Base-by-base conservation (phyloP, 2,888 invertebrate species). In the Meganola albula region DNA sequence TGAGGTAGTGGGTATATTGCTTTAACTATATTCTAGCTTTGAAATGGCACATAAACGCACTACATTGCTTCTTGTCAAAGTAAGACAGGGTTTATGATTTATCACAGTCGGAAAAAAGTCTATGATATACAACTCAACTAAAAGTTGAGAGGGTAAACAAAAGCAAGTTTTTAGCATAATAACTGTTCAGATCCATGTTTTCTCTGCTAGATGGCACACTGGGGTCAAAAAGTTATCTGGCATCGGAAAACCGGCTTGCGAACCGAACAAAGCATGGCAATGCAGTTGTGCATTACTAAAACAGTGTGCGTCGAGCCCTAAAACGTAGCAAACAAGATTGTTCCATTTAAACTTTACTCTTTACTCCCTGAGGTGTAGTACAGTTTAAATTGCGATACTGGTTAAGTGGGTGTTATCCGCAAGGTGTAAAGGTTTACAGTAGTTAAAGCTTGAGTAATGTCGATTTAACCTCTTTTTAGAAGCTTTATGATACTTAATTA, bases 171-270 rank as follows among this genome's bases (percentile, higher is more conserved):
- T 44, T 22, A 37, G 27, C 32, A 53, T 48, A n/a, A 48, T 43
- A 43, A 44, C 29, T 34, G 43, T 39, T 46, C 22, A 36, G 48
- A 55, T 55, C 45, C 41, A 47, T 48, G 61, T 59, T 64, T 56
- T 55, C 56, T 58, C 57, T 50, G 53, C 43, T 59, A 62, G 54
- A 63, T 58, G 57, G 63, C 53, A 55, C 58, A 60, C 51, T 39
- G 53, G 47, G 74, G 74, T 75, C 73, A 73, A 57, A 61, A 60
- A 37, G 73, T 58, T 73, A 75, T 73, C 72, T 44, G 37, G 41
- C 48, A 58, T 73, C 70, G 60, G 43, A 57, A 51, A 61, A 65
- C 61, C 58, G 60, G 67, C 64, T 63, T 61, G 59, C 48, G 62
- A 53, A 51, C 46, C 47, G 49, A 53, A 53, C 58, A 48, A 52